Evolutionary conservation across 2,113 vertebrate genomes (phyloP).

Genomic region (Pteronura brasiliensis): DNA sequence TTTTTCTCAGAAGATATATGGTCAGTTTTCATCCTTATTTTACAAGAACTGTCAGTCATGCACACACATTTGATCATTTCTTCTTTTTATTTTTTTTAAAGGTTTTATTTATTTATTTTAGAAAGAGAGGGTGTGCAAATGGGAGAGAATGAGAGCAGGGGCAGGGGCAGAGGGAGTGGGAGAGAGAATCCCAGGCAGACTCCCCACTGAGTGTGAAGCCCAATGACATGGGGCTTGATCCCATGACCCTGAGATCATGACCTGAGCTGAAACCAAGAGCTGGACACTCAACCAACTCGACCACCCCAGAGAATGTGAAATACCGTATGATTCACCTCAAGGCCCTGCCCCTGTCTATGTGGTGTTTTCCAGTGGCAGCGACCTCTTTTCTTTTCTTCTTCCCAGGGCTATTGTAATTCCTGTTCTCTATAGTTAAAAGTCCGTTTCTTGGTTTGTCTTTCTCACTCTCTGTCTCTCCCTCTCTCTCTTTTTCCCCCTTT

Average conservation of each 20-base stretch:
- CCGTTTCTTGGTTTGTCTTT: background rate
- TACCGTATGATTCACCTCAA: too few relatives aligned
- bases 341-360: fast-evolving
- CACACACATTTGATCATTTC: background rate
- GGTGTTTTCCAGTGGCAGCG: background rate
- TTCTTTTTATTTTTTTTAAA: background rate
- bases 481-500: background rate
- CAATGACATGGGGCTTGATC: background rate
- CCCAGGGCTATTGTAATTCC: background rate
- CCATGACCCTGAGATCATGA: background rate
- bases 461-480: too few relatives aligned
- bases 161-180: background rate
- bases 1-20: background rate
- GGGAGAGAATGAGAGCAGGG: background rate
- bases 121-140: background rate
- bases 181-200: background rate
- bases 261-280: background rate
- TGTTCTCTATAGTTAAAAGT: background rate
- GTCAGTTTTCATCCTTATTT: background rate
- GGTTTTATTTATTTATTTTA: too few relatives aligned
- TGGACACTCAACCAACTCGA: background rate
- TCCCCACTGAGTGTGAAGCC: background rate
- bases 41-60: background rate
- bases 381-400: background rate
- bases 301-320: too few relatives aligned